Percentiles rank a stretch among this genome's conserved stretches.
Evolutionary conservation across 2,888 invertebrate genomes (phyloP).

Genomic region (Nephrotoma flavescens): DNA sequence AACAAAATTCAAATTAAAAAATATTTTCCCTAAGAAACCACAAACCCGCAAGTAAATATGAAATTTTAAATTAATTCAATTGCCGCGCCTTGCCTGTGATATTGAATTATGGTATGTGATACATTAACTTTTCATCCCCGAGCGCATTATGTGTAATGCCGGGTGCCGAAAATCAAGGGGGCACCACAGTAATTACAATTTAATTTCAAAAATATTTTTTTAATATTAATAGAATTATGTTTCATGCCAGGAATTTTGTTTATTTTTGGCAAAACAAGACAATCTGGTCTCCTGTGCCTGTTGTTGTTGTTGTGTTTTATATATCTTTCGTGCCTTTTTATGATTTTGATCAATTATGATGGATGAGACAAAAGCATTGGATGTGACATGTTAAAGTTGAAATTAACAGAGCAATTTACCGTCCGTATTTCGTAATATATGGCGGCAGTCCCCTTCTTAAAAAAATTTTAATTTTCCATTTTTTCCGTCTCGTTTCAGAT

Average conservation of each 20-base stretch:
- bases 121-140: background rate
- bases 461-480: background rate
- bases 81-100: background rate
- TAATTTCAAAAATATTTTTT: background rate
- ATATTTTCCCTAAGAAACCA: background rate
- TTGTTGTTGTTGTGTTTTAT: background rate
- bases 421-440: background rate
- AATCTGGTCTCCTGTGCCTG: background rate
- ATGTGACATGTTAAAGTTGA: background rate
- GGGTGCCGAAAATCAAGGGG: background rate
- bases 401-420: background rate
- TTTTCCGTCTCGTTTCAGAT: conserved; percentile 18
- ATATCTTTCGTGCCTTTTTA: background rate
- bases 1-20: background rate
- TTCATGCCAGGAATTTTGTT: background rate
- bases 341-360: background rate
- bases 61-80: background rate
- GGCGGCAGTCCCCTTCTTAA: background rate
- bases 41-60: background rate
- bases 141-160: background rate
- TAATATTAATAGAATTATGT: background rate
- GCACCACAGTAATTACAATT: background rate
- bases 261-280: background rate
- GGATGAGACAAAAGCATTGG: background rate
- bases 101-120: background rate